Evolutionary conservation across 2,888 invertebrate species (phyloP).

Genomic region (Drosophila falleni): DNA sequence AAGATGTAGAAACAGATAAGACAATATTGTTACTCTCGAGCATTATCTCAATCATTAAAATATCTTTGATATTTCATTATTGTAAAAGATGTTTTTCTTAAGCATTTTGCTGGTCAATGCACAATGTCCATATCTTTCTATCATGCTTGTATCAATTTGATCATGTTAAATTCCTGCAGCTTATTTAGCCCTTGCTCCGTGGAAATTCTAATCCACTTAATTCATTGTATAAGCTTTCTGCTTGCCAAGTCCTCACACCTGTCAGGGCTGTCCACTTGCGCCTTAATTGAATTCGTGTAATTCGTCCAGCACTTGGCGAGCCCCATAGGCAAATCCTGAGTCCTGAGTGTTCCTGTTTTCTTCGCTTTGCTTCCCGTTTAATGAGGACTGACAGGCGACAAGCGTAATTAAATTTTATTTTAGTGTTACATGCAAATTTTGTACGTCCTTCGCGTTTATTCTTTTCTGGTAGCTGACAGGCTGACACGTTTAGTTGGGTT

Average conservation of each 20-base stretch:
- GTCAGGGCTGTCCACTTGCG: slow-evolving; percentile 59
- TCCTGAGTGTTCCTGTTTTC: slow-evolving; percentile 1
- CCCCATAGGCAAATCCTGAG: slow-evolving; percentile 19
- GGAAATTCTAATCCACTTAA: slow-evolving; percentile 58
- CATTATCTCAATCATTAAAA: too few relatives aligned
- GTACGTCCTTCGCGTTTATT: slow-evolving; percentile 25
- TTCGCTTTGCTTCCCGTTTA: slow-evolving; percentile 48
- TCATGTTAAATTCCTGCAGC: background rate
- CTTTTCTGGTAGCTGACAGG: slow-evolving; percentile 13
- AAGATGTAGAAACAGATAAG: too few relatives aligned
- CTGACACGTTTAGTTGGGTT: slow-evolving; percentile 21
- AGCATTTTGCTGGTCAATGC: too few relatives aligned
- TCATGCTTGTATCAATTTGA: slow-evolving; percentile 15
- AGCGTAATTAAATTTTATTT: slow-evolving; percentile 84
- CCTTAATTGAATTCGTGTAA: slow-evolving; percentile 81
- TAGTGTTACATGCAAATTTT: slow-evolving; percentile 82
- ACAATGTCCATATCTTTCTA: too few relatives aligned
- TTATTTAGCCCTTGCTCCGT: background rate
- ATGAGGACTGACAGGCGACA: slow-evolving; percentile 84
- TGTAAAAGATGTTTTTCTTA: too few relatives aligned
- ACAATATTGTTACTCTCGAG: too few relatives aligned
- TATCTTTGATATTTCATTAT: too few relatives aligned
- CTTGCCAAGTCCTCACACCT: slow-evolving; percentile 65
- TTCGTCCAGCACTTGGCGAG: slow-evolving; percentile 48
- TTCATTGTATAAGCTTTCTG: slow-evolving; percentile 65